Evolutionary conservation across 2,797 vertebrate species (phyloP).

Genomic region (Mormyrops attenuatus): DNA sequence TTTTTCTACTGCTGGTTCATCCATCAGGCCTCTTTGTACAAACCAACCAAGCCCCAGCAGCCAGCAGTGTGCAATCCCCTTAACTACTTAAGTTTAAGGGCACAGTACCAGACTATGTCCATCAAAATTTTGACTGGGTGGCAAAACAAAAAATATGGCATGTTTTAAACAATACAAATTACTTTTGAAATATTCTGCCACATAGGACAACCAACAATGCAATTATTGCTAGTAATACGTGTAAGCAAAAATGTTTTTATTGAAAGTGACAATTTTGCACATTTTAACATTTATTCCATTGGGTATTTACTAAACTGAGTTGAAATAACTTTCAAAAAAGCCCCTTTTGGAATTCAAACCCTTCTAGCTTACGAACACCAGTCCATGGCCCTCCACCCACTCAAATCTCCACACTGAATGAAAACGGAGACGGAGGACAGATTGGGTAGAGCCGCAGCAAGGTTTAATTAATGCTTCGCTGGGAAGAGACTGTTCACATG

Average conservation of each 20-base stretch:
- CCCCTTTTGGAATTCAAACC: background rate
- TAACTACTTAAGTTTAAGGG: background rate
- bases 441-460: slow-evolving; percentile 66
- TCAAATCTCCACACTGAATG: background rate
- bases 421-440: slow-evolving; percentile 39
- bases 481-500: slow-evolving; percentile 60
- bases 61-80: background rate
- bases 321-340: slow-evolving; percentile 4
- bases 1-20: background rate
- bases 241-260: slow-evolving; percentile 14
- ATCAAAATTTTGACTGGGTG: background rate
- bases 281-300: slow-evolving; percentile 14
- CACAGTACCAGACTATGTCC: background rate
- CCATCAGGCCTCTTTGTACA: background rate
- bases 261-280: slow-evolving; percentile 14
- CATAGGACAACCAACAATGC: background rate
- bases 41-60: background rate
- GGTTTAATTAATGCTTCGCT: slow-evolving; percentile 55
- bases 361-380: background rate
- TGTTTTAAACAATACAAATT: background rate
- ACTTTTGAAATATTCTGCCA: background rate
- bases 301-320: slow-evolving; percentile 4
- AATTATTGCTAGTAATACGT: background rate
- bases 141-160: background rate
- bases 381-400: background rate